Conservation (phyloP, 2,888 invertebrate genomes). For the Netelia melanura region DNA sequence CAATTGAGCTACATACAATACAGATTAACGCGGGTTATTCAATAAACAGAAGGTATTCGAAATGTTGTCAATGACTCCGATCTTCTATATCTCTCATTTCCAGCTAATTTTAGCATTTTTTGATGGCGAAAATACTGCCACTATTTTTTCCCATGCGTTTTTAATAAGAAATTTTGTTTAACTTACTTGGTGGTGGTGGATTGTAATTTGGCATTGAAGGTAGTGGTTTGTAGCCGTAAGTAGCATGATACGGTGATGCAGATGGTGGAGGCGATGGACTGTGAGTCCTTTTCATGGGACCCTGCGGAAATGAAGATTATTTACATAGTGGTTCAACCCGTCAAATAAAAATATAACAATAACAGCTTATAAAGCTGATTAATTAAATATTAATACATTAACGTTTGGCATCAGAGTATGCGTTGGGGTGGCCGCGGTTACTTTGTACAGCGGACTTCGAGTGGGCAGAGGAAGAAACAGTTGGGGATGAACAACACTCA, state of each 20-base stretch:
- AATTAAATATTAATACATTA: slow-evolving; percentile 69
- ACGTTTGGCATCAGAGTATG: slow-evolving; percentile 83
- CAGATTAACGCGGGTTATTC: too few relatives aligned
- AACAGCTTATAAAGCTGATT: slow-evolving; percentile 32
- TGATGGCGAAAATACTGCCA: too few relatives aligned
- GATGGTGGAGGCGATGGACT: slow-evolving; percentile 88
- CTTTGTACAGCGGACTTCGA: slow-evolving; percentile 84
- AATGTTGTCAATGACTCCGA: too few relatives aligned
- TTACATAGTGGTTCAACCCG: not conserved
- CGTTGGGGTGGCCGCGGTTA: slow-evolving; percentile 81
- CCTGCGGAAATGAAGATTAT: slow-evolving; percentile 83
- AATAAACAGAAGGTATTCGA: too few relatives aligned
- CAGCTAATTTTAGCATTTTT: too few relatives aligned
- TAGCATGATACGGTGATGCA: slow-evolving; percentile 86
- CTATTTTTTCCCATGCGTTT: not conserved
- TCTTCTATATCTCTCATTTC: too few relatives aligned
- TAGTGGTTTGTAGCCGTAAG: slow-evolving; percentile 86
- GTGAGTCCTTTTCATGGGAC: slow-evolving; percentile 87
- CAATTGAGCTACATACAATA: too few relatives aligned
- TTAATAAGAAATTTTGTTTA: slow-evolving; percentile 48
- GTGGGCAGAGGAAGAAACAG: slow-evolving; percentile 89
- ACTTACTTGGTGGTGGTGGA: slow-evolving; percentile 87
- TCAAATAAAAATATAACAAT: slow-evolving; percentile 28
- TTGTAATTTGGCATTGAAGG: slow-evolving; percentile 88
- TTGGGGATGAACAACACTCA: slow-evolving; percentile 88